Evolutionary conservation across 2,113 vertebrate species (phyloP).

Genomic region (Apodemus speciosus): DNA sequence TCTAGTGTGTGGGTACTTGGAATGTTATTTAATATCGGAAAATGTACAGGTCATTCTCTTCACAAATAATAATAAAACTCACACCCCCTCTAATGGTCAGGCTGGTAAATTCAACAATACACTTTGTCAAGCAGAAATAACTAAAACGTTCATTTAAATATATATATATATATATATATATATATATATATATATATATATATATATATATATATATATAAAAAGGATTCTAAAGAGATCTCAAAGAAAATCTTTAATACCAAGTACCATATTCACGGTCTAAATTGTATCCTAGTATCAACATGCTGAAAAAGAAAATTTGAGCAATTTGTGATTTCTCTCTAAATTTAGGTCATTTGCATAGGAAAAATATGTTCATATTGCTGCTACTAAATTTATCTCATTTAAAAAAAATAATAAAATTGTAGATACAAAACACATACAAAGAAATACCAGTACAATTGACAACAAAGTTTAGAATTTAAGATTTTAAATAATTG

Average conservation of each 20-base stretch:
- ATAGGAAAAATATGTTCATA: not conserved
- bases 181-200: too few species aligned
- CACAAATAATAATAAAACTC: not conserved
- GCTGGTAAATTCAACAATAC: not conserved
- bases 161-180: too few species aligned
- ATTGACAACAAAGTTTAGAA: not conserved
- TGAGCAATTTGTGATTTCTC: not conserved
- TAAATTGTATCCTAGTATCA: not conserved
- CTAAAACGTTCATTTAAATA: not conserved
- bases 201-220: too few species aligned
- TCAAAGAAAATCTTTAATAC: not conserved
- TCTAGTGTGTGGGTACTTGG: not conserved
- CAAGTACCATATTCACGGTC: not conserved
- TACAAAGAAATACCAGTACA: not conserved
- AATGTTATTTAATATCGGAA: not conserved
- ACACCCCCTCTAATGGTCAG: not conserved
- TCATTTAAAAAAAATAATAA: not conserved
- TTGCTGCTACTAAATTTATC: not conserved
- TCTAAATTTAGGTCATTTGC: not conserved
- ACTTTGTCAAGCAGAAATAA: not conserved
- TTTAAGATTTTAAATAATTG: not conserved
- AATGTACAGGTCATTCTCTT: fast-evolving
- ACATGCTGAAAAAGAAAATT: not conserved
- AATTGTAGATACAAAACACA: not conserved
- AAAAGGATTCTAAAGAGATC: not conserved